Evolutionary conservation across 2,888 invertebrate genomes (phyloP).

Genomic region (Hydropsyche betteni): DNA sequence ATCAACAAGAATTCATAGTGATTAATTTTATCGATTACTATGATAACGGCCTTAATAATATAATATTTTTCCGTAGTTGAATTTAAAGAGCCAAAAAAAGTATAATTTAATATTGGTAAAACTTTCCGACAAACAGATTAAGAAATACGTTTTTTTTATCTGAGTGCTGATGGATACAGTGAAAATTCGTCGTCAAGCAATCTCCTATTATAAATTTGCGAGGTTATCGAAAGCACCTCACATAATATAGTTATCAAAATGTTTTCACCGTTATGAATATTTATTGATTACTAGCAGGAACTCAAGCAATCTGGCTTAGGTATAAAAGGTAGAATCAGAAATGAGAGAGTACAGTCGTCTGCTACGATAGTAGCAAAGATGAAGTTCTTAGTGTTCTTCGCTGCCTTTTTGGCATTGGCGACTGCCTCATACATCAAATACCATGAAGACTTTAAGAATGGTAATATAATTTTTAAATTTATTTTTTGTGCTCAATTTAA

Average conservation of each 20-base stretch:
- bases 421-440: slow-evolving; percentile 16
- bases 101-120: too few species aligned
- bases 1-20: too few species aligned
- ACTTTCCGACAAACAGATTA: too few species aligned
- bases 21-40: too few species aligned
- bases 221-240: slow-evolving; percentile 5
- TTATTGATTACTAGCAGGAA: slow-evolving; percentile 5
- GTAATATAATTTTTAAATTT: slow-evolving; percentile 2
- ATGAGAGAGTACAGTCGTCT: slow-evolving; percentile 13
- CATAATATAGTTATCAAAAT: background rate
- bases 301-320: background rate
- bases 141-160: too few species aligned
- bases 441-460: slow-evolving; percentile 17
- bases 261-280: background rate
- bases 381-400: slow-evolving; percentile 40
- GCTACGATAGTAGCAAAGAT: slow-evolving; percentile 35
- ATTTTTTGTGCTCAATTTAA: too few species aligned
- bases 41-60: too few species aligned
- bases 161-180: too few species aligned
- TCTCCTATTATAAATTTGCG: too few species aligned
- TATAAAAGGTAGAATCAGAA: slow-evolving; percentile 14
- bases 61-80: too few species aligned
- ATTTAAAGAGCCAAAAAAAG: too few species aligned
- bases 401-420: slow-evolving; percentile 30
- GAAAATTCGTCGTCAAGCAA: background rate